Base-by-base conservation (phyloP, 2,797 vertebrate species). In the Cossypha niveicapilla region DNA sequence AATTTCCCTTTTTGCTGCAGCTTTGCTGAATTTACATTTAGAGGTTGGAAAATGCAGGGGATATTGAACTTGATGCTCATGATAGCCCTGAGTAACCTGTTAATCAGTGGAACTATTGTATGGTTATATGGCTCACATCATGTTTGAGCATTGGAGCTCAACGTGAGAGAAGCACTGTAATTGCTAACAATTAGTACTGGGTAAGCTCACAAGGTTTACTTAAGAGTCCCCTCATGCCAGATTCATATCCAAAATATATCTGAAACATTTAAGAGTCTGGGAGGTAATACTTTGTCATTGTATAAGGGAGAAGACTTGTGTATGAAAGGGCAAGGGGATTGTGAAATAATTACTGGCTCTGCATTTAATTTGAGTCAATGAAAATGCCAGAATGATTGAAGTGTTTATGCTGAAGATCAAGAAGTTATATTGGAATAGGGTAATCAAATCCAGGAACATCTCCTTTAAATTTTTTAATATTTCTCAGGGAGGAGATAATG, bases 311-410 rank as follows among this genome's bases (percentile, higher is more conserved):
- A 96, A 97, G 96, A 94, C 94, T 89, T 70, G 75, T 68, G 32
- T 93, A 88, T 71, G 81, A 89, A 93, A 94, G 79, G 63, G 94
- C 92, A 88, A 85, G 87, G 88, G 94, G 93, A 93, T 88, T 97
- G 95, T 87, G 91, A 97, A 96, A 97, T 97, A 97, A 97, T 98
- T 97, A 97, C 96, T 95, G 87, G 71, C 93, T 95, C 96, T 97
- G 93, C 94, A 91, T 96, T 97, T 97, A 97, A 97, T 98, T 97
- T 96, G 92, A 98, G 97, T 97, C 96, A 93, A 94, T 98, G 97
- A 97, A 97, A 97, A 97, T 96, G 97, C 97, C 96, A 97, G 93
- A 88, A 95, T 97, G 97, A 97, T 93, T 30, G 96, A 97, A 91
- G 89, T 97, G 95, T 98, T 97, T 97, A 94, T 95, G 95, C 88